These are phyloP conservation scores for Corythornis madagascariensis DNA, from an alignment of 2,113 vertebrate species.

Conservation along the genomic window DNA sequence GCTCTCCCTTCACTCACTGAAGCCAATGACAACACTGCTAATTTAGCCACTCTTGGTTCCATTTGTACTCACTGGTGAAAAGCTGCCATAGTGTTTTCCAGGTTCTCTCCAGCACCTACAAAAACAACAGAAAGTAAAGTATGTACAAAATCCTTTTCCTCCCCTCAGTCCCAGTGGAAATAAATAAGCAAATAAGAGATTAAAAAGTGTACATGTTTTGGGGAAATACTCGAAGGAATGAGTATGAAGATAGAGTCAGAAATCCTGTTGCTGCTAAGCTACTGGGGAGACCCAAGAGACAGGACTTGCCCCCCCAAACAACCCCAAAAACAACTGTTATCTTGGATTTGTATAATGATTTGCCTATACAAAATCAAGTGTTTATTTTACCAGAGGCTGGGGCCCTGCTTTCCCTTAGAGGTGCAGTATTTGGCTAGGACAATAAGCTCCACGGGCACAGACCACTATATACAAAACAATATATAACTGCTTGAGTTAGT, in stretches of 20 bases:
- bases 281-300: background rate
- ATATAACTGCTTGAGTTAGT: background rate
- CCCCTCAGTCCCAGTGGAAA: background rate
- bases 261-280: background rate
- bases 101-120: slow-evolving; percentile 94
- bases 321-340: background rate
- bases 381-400: background rate
- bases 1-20: background rate
- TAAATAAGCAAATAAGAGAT: background rate
- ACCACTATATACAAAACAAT: background rate
- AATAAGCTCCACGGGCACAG: background rate
- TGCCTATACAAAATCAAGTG: background rate
- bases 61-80: slow-evolving; percentile 91
- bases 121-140: slow-evolving; percentile 21
- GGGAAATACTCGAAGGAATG: background rate
- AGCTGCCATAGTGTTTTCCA: slow-evolving; percentile 97
- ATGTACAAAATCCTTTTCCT: background rate
- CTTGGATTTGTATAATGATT: background rate
- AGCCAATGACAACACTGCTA: background rate
- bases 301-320: background rate
- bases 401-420: background rate
- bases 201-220: background rate
- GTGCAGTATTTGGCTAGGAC: background rate
- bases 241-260: background rate
- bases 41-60: background rate